Base-by-base conservation (phyloP, 2,888 invertebrate genomes). In the Eupsilia transversa region DNA sequence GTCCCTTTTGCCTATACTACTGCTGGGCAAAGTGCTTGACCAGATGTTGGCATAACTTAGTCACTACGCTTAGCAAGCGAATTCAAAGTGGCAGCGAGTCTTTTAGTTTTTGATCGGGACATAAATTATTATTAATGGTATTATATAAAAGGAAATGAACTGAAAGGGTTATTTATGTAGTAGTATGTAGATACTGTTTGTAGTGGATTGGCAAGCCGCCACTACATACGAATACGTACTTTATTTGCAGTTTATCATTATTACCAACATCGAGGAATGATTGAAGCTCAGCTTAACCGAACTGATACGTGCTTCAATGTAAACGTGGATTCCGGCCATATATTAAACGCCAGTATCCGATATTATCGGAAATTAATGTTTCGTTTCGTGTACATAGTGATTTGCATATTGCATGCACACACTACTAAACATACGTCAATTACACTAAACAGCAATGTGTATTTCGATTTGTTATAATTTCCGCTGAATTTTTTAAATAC, bases 161-260 rank as follows among this genome's bases (percentile, higher is more conserved):
- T 27, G 30, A 27, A n/a, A 57, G 10, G 27, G 43, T 54, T 76
- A 33, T 67, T 46, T 60, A 41, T 69, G 43, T 59, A 17, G 4
- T 20, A 27, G 23, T 43, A 38, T 9, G 63, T 35, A 74, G 33
- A 54, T 30, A 30, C n/a, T 65, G 38, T 41, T 49, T 17, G 4
- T 27, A 17, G 30, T 35, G 23, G 33, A 38, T 49, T 67, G 43
- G 70, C 70, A 52, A 30, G n/a, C n/a, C n/a, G 70, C 70, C 78
- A 52, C 27, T 35, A 35, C 20, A 7, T 17, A 14, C 43, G n/a
- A 54, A n/a, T n/a, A 12, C 10, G 35, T 43, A 60, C 30, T 76
- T 79, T 46, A 61, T 79, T 60, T 30, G 17, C 38, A 27, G 27
- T 76, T 79, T 54, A 79, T 61, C 33, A 79, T 72, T 46, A 79